A percentile compares a stretch with the other conserved stretches of the same genome.
Conservation (phyloP, 2,888 invertebrate species). For the Trissolcus brochymenae region DNA sequence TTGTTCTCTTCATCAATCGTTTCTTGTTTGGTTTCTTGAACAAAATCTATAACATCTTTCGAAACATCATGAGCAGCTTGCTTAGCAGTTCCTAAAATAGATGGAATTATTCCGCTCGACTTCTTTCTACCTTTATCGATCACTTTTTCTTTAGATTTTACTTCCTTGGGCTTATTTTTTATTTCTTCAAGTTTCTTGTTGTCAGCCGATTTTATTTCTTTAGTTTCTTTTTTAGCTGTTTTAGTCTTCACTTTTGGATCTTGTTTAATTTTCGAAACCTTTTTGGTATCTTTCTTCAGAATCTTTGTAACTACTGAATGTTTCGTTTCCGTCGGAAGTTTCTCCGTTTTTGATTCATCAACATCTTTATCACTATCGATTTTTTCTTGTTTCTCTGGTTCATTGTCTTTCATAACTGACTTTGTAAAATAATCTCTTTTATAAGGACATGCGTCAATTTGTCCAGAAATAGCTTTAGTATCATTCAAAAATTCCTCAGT, state of each 20-base stretch:
- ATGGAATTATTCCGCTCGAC: constrained; percentile 60
- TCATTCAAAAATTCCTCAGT: constrained; percentile 71
- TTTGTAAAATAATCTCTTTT: constrained; percentile 56
- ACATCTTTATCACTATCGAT: constrained; percentile 54
- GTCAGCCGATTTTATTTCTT: neutral
- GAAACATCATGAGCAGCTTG: neutral
- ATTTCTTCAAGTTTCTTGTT: constrained; percentile 40
- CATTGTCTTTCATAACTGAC: constrained; percentile 8
- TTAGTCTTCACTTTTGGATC: too few relatives aligned
- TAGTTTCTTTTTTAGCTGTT: constrained; percentile 8
- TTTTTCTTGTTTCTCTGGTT: neutral
- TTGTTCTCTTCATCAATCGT: neutral
- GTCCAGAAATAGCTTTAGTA: constrained; percentile 62
- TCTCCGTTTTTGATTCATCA: constrained; percentile 54
- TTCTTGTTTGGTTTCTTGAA: constrained; percentile 10
- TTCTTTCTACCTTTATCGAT: neutral
- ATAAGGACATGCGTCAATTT: constrained; percentile 63
- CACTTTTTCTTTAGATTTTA: constrained; percentile 51
- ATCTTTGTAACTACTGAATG: constrained; percentile 48
- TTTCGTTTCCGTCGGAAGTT: constrained; percentile 34
- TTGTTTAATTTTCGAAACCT: too few relatives aligned
- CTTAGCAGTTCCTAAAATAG: constrained; percentile 57
- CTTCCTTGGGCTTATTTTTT: constrained; percentile 39
- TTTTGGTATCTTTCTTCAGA: neutral
- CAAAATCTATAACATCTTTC: constrained; percentile 19